These are phyloP conservation scores for Chloromyia formosa DNA, from an alignment of 2,888 invertebrate genomes.

Conservation along the genomic window DNA sequence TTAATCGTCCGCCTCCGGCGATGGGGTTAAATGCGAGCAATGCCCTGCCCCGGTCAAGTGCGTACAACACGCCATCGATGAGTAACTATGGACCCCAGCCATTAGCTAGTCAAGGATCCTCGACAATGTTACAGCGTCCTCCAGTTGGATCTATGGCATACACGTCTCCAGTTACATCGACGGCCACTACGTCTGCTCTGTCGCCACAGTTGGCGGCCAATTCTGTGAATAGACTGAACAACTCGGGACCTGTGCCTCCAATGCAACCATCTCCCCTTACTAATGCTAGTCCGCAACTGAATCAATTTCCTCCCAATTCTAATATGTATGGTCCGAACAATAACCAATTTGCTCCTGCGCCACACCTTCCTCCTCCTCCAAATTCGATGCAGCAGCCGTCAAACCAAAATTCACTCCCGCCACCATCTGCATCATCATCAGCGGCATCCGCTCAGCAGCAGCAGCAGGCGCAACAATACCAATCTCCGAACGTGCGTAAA, in stretches of 20 bases:
- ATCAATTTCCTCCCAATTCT: not conserved
- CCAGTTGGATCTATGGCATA: not conserved
- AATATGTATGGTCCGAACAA: conserved; percentile 19
- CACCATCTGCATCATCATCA: not conserved
- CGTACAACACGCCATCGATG: not conserved
- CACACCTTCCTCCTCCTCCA: conserved; percentile 18
- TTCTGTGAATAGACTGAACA: not conserved
- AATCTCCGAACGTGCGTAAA: conserved; percentile 7
- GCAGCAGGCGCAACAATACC: conserved; percentile 48
- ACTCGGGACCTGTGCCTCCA: conserved; percentile 2
- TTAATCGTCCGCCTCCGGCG: conserved; percentile 20
- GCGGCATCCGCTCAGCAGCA: not conserved
- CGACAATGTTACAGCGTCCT: not conserved
- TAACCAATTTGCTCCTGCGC: conserved; percentile 18
- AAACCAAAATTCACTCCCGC: not conserved
- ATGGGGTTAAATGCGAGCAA: conserved; percentile 22
- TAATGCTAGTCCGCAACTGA: not conserved
- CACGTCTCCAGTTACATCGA: conserved; percentile 41
- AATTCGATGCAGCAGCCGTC: conserved; percentile 4
- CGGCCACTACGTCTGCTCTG: conserved; percentile 51
- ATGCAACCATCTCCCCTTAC: not conserved
- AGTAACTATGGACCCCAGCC: not conserved
- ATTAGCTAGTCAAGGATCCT: not conserved
- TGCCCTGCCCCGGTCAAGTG: conserved; percentile 21
- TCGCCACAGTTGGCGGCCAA: conserved; percentile 32